Base-by-base conservation (phyloP, 2,113 vertebrate genomes). In the Rana temporaria region DNA sequence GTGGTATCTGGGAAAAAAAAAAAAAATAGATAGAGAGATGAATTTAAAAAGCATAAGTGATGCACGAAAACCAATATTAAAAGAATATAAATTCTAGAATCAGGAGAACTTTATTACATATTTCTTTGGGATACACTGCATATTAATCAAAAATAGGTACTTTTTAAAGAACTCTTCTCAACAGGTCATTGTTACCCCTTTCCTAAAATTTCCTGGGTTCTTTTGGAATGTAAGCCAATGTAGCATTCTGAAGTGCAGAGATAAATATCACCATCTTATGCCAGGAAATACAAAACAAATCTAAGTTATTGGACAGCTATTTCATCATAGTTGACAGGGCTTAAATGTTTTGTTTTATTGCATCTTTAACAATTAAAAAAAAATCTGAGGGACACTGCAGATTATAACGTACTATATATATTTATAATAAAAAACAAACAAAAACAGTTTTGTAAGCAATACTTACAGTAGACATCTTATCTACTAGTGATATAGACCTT, bases 391-490 rank as follows among this genome's bases (percentile, higher is more conserved):
- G 90, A 92, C 92, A 93, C 92, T 89, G 91, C 90, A 91, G 87
- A 87, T 93, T 90, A 92, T 91, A 91, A 93, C 93, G 9, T 42
- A 42, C 26, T 42, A 42, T 42, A 42, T 42, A 42, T 42, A 42
- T 42, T 42, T 42, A 94, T 94, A 94, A 94, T 93, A 93, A 91
- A 92, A 94, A 94, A 42, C 5, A 42, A 42, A 42, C 38, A 42
- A 42, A 74, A 94, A 94, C 93, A 91, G 91, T 92, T 94, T 92
- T 91, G 89, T 93, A 93, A 92, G 90, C 91, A 94, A 93, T 93
- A 94, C 90, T 95, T 94, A 94, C 92, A 95, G 93, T 93, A 93
- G 92, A 94, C 91, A 94, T 90, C 90, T 92, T 92, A 93, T 94
- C 94, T 94, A 94, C 91, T 88, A 94, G 93, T 93, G 88, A 92